These are phyloP conservation scores for Sebastes vulpes DNA, from an alignment of 2,797 vertebrate genomes.

Conservation along the genomic window DNA sequence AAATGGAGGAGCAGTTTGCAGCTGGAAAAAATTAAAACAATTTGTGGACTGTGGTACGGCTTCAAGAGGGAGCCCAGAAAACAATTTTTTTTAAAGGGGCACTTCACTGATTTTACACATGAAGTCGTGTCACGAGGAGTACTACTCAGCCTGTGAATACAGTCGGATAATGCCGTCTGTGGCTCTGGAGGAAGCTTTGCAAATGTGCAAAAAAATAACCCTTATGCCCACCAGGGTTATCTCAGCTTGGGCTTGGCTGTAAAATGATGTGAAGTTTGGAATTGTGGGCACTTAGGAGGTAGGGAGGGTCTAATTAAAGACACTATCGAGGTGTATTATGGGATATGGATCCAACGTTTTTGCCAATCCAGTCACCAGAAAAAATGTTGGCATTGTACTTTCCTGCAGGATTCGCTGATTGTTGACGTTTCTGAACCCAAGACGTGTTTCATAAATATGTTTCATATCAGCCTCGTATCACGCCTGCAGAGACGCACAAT, in stretches of 20 bases:
- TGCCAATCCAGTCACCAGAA: background rate
- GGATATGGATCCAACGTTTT: background rate
- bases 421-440: background rate
- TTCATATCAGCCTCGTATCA: no score
- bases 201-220: background rate
- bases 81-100: background rate
- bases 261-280: background rate
- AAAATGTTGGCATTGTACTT: background rate
- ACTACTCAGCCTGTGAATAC: background rate
- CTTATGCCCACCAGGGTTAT: background rate
- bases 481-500: background rate
- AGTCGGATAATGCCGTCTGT: background rate
- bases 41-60: slow-evolving; percentile 17
- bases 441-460: background rate
- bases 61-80: slow-evolving; percentile 15
- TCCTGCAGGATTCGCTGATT: background rate
- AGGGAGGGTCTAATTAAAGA: background rate
- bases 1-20: slow-evolving; percentile 33
- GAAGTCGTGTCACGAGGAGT: background rate
- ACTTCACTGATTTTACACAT: background rate
- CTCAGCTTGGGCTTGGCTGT: background rate
- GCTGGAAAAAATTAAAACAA: slow-evolving; percentile 45
- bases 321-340: background rate
- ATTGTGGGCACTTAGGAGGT: background rate
- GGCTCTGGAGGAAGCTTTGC: background rate